Evolutionary conservation across 2,888 invertebrate genomes (phyloP), one percentile per base, ranked within the genome.

Genomic region (Scaeva pyrastri): DNA sequence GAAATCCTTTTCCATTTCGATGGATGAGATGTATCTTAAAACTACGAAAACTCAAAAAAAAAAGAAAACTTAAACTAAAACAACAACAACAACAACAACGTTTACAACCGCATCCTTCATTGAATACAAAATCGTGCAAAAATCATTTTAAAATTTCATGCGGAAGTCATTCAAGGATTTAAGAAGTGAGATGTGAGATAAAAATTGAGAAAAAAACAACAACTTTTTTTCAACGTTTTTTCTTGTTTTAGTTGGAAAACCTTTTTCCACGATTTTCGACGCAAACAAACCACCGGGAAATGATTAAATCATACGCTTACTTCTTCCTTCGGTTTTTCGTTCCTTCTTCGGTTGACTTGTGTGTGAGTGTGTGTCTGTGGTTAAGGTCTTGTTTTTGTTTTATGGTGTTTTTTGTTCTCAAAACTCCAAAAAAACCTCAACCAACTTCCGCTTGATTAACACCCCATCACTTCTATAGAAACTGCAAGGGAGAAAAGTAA

Each of bases 391-490:
- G 26, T 36, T 41, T 60, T 39, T 39, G 16, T 58, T 39, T 19
- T 21, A n/a, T 64, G 10, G 1, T 45, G n/a, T n/a, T 21, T 52
- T 52, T 39, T 68, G n/a, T 14, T 50, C 14, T 36, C 31, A 31
- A n/a, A n/a, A 2, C 10, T 36, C 48, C 21, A n/a, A 23, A 72
- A 72, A 73, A 48, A 66, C 21, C 50, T n/a, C 19, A 39, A 73
- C 68, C 68, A 48, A 74, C 78, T 78, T 83, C 73, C 78, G 68
- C 73, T 68, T 83, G 68, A 83, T 83, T 83, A 68, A 70, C 73
- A 78, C 52, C 56, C 41, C 48, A 66, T 58, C 31, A 62, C 39
- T 55, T 11, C 14, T 31, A 36, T 21, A 6, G 21, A 52, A 43
- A 26, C 31, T 31, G 7, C 4, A 4, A 16, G n/a, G 11, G 21